These are phyloP conservation scores for Eclectus roratus DNA, from an alignment of 2,113 vertebrate genomes.

Conservation along the genomic window DNA sequence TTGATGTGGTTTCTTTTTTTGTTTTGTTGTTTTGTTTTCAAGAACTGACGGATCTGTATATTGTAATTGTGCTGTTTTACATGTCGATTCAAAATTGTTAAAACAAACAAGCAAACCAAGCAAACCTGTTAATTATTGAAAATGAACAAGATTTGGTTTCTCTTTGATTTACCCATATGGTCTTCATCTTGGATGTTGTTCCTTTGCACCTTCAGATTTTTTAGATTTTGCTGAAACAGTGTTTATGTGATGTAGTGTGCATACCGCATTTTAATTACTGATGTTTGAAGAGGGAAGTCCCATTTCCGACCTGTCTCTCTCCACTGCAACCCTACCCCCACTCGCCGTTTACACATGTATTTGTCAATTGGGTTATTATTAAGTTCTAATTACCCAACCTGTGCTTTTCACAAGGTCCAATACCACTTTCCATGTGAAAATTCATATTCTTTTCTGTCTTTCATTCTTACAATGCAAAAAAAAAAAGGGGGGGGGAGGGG, in stretches of 20 bases:
- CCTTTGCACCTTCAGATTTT: slow-evolving; percentile 50
- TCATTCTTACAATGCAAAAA: not conserved
- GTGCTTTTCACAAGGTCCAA: slow-evolving; percentile 17
- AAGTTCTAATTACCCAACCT: slow-evolving; percentile 15
- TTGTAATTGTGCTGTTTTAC: slow-evolving; percentile 92
- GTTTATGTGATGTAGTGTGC: slow-evolving; percentile 30
- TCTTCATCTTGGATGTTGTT: slow-evolving; percentile 58
- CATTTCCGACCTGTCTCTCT: slow-evolving; percentile 32
- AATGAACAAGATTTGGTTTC: slow-evolving; percentile 64
- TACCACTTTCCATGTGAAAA: slow-evolving; percentile 2
- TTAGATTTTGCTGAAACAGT: slow-evolving; percentile 45
- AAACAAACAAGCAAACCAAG: slow-evolving; percentile 59
- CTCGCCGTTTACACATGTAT: not conserved
- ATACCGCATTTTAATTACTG: slow-evolving; percentile 49
- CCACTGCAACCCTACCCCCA: not conserved
- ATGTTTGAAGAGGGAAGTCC: slow-evolving; percentile 48
- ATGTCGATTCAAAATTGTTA: slow-evolving; percentile 86
- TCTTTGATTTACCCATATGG: slow-evolving; percentile 50
- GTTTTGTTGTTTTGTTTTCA: slow-evolving; percentile 84
- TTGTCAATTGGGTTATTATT: not conserved
- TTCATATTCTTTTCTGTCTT: not conserved
- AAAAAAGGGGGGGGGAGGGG: not conserved
- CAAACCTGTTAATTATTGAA: slow-evolving; percentile 69
- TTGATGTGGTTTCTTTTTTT: slow-evolving; percentile 83
- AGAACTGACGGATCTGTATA: slow-evolving; percentile 88